Base-by-base conservation (phyloP, 2,113 vertebrate genomes). In the Carollia perspicillata region DNA sequence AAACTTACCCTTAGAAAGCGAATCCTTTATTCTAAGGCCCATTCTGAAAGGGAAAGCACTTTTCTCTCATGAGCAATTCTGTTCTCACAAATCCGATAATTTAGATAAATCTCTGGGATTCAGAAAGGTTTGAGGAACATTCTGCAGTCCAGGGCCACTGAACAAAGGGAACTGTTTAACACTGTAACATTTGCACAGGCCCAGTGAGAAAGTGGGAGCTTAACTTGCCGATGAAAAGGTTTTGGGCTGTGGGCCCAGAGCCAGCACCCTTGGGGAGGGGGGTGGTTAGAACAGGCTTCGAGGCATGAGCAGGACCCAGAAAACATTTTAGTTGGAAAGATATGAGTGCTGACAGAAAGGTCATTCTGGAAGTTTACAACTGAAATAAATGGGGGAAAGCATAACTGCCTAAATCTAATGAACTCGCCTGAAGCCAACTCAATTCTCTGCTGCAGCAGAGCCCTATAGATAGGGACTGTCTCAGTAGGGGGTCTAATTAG, bases 31-130 rank as follows among this genome's bases (percentile, higher is more conserved):
- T 78, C 33, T 35, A 26, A 93, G 80, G 26, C 65, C 90, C 75
- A 49, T 53, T 88, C 44, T 83, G 80, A 95, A 83, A 89, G 16
- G 92, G 95, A 93, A 95, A 95, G 81, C 20, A 68, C 69, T 92
- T 90, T 95, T 83, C 60, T 90, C 81, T 96, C 80, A 47, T 33
- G 30, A 85, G 66, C 13, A 4, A 81, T 65, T 77, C 68, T 97
- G 80, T 94, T 93, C 96, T 90, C 92, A 96, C 84, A 90, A 95
- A 51, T 95, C 90, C 92, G 90, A 74, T 92, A 80, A 87, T 85
- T 97, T 28, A 53, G 80, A 68, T 92, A 85, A 77, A 78, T 92
- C 80, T 97, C 84, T 78, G 37, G 72, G 92, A 72, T 60, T 95
- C 94, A 84, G 84, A 92, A 84, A 87, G 53, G n/a, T 92, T 88